phyloP scores from a whole-genome alignment of 2,888 invertebrate species.

The Mesorhabditis sp. region DNA sequence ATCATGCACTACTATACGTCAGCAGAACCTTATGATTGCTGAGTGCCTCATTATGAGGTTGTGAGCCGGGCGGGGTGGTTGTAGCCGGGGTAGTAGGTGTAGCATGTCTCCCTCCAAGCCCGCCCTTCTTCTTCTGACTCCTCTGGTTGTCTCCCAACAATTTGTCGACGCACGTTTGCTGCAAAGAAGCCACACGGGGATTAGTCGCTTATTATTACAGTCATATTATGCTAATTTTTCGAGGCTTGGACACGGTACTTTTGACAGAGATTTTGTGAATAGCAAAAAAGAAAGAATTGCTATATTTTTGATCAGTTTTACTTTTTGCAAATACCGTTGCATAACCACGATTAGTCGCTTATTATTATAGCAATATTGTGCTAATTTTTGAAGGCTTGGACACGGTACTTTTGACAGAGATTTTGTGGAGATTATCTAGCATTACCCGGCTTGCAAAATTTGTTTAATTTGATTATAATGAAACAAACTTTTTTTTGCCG shows the following conservation, averaged over 20 bases:
- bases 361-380: too few species aligned
- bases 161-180: slow-evolving; percentile 56
- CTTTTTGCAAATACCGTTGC: too few species aligned
- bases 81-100: not conserved
- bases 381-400: too few species aligned
- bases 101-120: slow-evolving; percentile 22
- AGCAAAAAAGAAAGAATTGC: not conserved
- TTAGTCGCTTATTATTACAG: not conserved
- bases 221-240: not conserved
- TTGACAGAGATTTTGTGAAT: slow-evolving; percentile 2
- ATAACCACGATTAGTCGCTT: too few species aligned
- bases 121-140: slow-evolving; percentile 47
- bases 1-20: too few species aligned
- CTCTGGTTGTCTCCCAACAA: slow-evolving; percentile 47
- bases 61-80: slow-evolving; percentile 20
- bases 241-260: not conserved
- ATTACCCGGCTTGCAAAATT: too few species aligned
- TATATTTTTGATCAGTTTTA: too few species aligned
- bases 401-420: not conserved
- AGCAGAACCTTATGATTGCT: too few species aligned
- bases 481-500: too few species aligned
- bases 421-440: not conserved
- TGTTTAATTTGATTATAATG: too few species aligned
- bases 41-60: too few species aligned
- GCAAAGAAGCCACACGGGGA: slow-evolving; percentile 15